phyloP scores from a whole-genome alignment of 2,888 invertebrate genomes.

The Mallateleia sp. region DNA sequence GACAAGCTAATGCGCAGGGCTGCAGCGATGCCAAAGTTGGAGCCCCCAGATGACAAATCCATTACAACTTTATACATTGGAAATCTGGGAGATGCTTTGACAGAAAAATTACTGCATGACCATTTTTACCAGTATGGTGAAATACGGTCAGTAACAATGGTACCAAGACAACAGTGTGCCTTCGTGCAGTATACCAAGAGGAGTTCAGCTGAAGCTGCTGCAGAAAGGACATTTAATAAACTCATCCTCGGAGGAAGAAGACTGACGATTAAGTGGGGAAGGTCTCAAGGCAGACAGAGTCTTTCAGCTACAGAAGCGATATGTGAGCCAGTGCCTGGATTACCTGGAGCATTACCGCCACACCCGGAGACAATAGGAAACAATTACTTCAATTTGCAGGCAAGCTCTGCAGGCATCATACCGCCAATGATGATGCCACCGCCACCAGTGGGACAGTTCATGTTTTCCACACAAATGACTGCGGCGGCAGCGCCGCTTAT shows the following conservation, averaged over 20 bases:
- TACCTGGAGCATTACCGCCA: constrained; percentile 93
- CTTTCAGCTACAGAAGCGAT: constrained; percentile 90
- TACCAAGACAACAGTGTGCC: constrained; percentile 98
- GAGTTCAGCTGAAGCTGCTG: constrained; percentile 97
- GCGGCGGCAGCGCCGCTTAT: constrained; percentile 89
- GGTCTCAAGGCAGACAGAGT: constrained; percentile 95
- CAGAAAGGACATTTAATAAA: constrained; percentile 98
- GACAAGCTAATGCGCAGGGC: constrained; percentile 97
- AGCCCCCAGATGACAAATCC: constrained; percentile 98
- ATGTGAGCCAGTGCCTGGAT: constrained; percentile 93
- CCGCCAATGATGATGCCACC: constrained; percentile 89
- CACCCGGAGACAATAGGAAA: constrained; percentile 92
- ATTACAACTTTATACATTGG: constrained; percentile 99
- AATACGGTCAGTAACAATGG: constrained; percentile 97
- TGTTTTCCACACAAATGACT: constrained; percentile 89
- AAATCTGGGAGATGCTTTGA: constrained; percentile 96
- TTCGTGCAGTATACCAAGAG: constrained; percentile 99
- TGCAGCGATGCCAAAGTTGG: constrained; percentile 97
- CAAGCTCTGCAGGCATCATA: constrained; percentile 86
- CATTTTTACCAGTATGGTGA: constrained; percentile 99
- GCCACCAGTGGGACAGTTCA: constrained; percentile 90
- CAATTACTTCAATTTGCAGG: constrained; percentile 93
- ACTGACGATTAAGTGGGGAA: constrained; percentile 99
- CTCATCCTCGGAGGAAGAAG: constrained; percentile 95
- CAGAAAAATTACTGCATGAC: constrained; percentile 97